Conservation (phyloP, 2,113 vertebrate species). For the Mormyrus iriodes region DNA sequence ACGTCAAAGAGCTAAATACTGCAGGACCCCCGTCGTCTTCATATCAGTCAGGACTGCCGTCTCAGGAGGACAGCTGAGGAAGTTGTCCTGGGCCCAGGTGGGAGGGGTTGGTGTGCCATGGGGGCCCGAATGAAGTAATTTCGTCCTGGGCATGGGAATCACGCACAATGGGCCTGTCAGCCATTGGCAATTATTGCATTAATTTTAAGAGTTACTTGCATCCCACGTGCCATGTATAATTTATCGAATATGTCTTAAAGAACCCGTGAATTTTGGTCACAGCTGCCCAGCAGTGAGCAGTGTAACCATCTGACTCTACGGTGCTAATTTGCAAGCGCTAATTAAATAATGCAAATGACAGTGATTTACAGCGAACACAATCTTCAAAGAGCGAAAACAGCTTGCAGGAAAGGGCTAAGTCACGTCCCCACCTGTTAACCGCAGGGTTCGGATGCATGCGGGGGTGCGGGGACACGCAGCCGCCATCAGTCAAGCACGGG, state of each 20-base stretch:
- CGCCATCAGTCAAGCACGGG: neutral
- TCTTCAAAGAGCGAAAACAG: conserved; percentile 20
- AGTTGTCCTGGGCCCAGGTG: neutral
- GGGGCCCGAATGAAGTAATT: neutral
- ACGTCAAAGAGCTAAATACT: neutral
- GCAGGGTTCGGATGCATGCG: neutral
- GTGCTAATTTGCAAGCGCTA: conserved; percentile 13
- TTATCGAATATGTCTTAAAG: neutral
- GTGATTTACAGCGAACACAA: conserved; percentile 21
- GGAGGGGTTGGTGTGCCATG: neutral
- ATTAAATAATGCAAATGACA: conserved; percentile 34
- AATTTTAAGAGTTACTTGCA: neutral
- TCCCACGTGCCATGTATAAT: neutral
- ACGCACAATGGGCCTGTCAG: neutral
- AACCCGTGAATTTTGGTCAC: neutral
- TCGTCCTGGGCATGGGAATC: neutral
- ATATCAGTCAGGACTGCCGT: neutral
- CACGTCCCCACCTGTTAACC: conserved; percentile 9
- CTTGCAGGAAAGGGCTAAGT: conserved; percentile 27
- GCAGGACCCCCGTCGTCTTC: neutral
- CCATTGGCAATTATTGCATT: neutral
- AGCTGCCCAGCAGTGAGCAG: neutral
- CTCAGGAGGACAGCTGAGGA: neutral
- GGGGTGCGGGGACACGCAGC: neutral
- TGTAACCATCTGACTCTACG: conserved; percentile 6